Evolutionary conservation across 1,140 invertebrate genomes (phyloP).

Genomic region (Meloidogyne exigua): DNA sequence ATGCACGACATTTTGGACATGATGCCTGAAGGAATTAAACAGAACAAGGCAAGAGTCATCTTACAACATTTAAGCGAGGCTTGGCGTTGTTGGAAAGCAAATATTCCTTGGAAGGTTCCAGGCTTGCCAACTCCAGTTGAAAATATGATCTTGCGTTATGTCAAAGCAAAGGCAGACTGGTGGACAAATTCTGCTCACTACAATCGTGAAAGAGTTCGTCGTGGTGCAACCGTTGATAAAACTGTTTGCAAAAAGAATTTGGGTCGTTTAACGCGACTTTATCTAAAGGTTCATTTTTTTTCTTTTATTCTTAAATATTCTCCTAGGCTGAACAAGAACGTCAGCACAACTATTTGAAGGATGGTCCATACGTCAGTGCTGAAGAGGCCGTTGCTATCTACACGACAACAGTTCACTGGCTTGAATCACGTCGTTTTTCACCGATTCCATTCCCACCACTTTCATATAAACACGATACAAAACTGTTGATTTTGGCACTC

Average conservation of each 20-base stretch:
- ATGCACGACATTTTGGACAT: conserved; percentile 99
- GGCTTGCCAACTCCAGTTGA: conserved; percentile 97
- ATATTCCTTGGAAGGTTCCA: conserved; percentile 99
- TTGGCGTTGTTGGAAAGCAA: conserved; percentile 99
- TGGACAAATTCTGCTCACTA: conserved; percentile 99
- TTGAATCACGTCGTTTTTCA: conserved; percentile 93
- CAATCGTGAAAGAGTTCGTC: conserved; percentile 81
- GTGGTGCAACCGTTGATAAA: conserved; percentile 81
- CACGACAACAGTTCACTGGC: conserved; percentile 98
- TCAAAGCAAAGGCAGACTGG: conserved; percentile 99
- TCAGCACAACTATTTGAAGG: conserved; percentile 96
- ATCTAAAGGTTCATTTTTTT: conserved; percentile 73
- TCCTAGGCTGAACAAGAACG: conserved; percentile 86
- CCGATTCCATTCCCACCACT: conserved; percentile 98
- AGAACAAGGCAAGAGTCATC: conserved; percentile 97
- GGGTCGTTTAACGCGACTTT: conserved; percentile 88
- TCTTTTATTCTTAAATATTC: conserved; percentile 15
- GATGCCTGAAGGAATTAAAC: conserved; percentile 99
- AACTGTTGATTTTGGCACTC: conserved; percentile 89
- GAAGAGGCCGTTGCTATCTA: conserved; percentile 99
- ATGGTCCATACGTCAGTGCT: conserved; percentile 97
- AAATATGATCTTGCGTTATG: conserved; percentile 98
- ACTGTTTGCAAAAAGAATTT: conserved; percentile 99
- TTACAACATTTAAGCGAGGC: conserved; percentile 97
- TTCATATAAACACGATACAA: conserved; percentile 99